phyloP scores from a whole-genome alignment of 2,797 vertebrate species.

The Malacoraja senta region DNA sequence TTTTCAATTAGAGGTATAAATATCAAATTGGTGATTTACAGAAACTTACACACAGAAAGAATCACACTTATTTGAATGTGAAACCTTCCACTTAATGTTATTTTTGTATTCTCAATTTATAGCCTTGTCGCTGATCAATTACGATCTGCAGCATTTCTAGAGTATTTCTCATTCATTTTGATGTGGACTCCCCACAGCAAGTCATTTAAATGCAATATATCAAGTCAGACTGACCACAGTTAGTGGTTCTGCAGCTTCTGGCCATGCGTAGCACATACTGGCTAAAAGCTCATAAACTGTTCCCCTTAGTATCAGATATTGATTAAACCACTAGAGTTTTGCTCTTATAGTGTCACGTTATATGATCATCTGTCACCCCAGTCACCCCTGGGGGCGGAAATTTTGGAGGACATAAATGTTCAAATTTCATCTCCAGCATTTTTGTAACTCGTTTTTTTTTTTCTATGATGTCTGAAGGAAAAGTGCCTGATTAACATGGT shows the following conservation, averaged over 20 bases:
- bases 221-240: background rate
- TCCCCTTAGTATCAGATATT: background rate
- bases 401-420: background rate
- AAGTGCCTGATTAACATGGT: too few species aligned
- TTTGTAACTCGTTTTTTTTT: background rate
- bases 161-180: background rate
- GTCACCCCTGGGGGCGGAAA: background rate
- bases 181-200: background rate
- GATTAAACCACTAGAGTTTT: background rate
- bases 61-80: background rate
- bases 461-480: background rate
- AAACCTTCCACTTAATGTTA: background rate
- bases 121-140: background rate
- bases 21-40: background rate
- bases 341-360: background rate
- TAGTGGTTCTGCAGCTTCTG: background rate
- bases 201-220: background rate
- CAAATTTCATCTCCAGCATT: background rate
- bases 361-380: background rate
- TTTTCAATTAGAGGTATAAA: background rate
- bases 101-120: background rate
- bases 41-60: background rate
- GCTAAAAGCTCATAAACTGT: background rate
- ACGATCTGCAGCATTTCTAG: background rate
- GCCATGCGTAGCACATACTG: background rate